Conservation (phyloP, 2,797 vertebrate species). For the Microchirus variegatus region DNA sequence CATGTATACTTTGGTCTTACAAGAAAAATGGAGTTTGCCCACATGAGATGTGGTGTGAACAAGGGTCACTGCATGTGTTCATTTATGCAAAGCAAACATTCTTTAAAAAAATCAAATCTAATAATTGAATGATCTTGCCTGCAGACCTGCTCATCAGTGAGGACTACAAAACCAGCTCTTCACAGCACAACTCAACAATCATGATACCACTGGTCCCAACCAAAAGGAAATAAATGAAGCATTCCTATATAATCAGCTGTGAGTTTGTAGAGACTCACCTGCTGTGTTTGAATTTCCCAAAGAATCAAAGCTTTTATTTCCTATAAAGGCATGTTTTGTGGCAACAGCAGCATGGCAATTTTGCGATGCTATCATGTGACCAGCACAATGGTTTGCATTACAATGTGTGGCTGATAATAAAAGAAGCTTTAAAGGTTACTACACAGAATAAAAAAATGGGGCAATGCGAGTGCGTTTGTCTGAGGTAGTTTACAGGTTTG, state of each 20-base stretch:
- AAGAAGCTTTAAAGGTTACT: slow-evolving; percentile 12
- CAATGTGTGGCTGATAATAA: not conserved
- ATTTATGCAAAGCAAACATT: slow-evolving; percentile 2
- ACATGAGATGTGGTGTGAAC: slow-evolving; percentile 40
- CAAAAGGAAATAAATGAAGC: slow-evolving; percentile 59
- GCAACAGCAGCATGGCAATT: not conserved
- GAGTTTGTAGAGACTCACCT: slow-evolving; percentile 5
- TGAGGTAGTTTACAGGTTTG: not conserved
- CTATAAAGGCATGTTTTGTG: too few species aligned
- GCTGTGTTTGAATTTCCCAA: not conserved
- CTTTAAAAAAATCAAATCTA: not conserved
- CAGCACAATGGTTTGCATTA: not conserved
- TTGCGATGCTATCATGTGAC: not conserved
- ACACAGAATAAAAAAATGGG: not conserved
- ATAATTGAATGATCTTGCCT: slow-evolving; percentile 6
- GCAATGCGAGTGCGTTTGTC: not conserved
- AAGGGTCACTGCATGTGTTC: slow-evolving; percentile 8
- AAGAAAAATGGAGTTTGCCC: slow-evolving; percentile 43
- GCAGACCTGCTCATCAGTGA: slow-evolving; percentile 4
- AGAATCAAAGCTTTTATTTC: not conserved
- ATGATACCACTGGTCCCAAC: slow-evolving; percentile 69
- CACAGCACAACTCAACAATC: slow-evolving; percentile 7
- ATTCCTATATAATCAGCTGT: slow-evolving; percentile 27
- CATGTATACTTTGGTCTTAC: slow-evolving; percentile 61
- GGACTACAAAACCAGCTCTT: slow-evolving; percentile 7